Evolutionary conservation across 2,113 vertebrate genomes (phyloP), one percentile per base, ranked within the genome.

Genomic region (human): DNA sequence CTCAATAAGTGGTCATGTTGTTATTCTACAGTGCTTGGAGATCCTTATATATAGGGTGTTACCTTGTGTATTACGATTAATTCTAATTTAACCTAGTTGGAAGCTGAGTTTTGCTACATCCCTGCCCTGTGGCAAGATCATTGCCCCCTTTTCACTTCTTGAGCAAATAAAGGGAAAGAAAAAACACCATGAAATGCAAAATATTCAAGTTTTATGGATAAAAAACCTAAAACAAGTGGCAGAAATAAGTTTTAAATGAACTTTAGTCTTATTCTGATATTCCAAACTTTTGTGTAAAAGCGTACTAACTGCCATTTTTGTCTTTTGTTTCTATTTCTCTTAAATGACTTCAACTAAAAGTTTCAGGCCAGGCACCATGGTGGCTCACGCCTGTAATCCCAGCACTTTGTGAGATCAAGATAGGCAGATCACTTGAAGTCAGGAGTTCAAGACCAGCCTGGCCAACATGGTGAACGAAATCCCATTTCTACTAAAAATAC

Each of bases 281-380:
- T 92, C 73, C 35, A 38, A 66, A 52, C 93, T 88, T 64, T 35
- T 92, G 14, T 81, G 9, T 79, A 57, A 81, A 93, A 78, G 75
- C 83, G 2, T 5, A n/a, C 85, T 57, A 23, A 27, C 2, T 83
- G 61, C 11, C 23, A 32, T 91, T 85, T 90, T 76, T 79, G 12
- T 25, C 70, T 48, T 96, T 93, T n/a, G 6, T 95, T 94, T 79
- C n/a, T 72, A 4, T 84, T 93, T 90, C 45, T 95, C 45, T 79
- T 84, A 89, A 88, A 80, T 88, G 75, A 52, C 16, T 82, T 59
- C 90, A 78, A 87, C 76, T 64, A 64, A 27, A 23, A 64, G 61
- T 64, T 64, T 64, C 27, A 64, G 27, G 12, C 27, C 2, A 5
- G 27, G 27, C 27, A 32, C 61, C 18, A 0, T 20, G 13, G 27